phyloP scores from a whole-genome alignment of 2,113 vertebrate genomes.

The Carollia perspicillata region DNA sequence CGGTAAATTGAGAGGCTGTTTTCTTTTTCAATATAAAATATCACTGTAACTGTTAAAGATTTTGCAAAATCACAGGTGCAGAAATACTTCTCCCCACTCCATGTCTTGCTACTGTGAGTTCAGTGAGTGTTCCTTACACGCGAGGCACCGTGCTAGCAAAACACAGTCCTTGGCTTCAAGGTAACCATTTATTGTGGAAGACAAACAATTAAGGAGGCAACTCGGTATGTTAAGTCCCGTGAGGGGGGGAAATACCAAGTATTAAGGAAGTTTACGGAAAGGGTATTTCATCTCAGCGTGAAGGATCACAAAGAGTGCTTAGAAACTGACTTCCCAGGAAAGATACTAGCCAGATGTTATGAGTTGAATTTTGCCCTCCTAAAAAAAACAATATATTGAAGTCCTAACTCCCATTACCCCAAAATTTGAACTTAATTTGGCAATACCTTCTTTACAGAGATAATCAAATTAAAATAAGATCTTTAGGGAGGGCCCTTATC shows the following conservation, averaged over 20 bases:
- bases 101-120: background rate
- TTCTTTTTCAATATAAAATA: slow-evolving; percentile 15
- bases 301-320: background rate
- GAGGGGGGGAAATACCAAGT: background rate
- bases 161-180: background rate
- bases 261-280: background rate
- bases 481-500: background rate
- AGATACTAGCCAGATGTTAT: background rate
- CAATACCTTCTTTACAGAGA: background rate
- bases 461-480: background rate
- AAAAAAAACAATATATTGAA: background rate
- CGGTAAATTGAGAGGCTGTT: background rate
- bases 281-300: background rate
- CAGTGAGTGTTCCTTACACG: background rate
- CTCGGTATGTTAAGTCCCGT: background rate
- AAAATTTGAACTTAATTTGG: background rate
- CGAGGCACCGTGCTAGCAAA: background rate
- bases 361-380: background rate
- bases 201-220: background rate
- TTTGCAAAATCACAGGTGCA: background rate
- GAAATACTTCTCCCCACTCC: background rate
- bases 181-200: background rate
- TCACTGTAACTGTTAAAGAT: background rate
- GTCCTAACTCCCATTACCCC: background rate
- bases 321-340: background rate